Conservation (phyloP, 1,140 invertebrate species). For the Drosophila quadrilineata region DNA sequence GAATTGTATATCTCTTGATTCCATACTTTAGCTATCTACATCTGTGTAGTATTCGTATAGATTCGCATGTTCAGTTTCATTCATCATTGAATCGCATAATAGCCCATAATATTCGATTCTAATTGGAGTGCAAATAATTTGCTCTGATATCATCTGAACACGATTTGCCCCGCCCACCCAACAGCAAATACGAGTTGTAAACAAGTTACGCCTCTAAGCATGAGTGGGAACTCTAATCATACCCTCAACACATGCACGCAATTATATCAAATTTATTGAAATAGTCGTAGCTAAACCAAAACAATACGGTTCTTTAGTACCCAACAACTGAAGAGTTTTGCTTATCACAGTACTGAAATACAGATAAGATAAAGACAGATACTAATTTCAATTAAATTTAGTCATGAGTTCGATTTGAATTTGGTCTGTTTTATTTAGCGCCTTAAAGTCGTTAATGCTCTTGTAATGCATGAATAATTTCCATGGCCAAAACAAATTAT, state of each 20-base stretch:
- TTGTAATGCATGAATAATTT: neutral
- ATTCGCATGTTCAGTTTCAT: no score
- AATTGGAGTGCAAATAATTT: constrained; percentile 20
- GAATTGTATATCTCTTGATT: no score
- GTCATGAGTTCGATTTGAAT: no score
- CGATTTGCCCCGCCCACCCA: no score
- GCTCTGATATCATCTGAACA: constrained; percentile 1
- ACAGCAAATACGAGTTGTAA: constrained; percentile 12
- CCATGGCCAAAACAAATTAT: neutral
- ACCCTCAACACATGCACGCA: neutral
- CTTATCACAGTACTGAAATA: constrained; percentile 26
- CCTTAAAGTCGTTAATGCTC: neutral
- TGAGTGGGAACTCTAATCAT: neutral
- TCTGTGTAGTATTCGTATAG: no score
- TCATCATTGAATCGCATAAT: neutral
- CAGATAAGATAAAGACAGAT: constrained; percentile 1
- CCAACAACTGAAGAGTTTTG: neutral
- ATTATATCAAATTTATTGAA: constrained; percentile 1
- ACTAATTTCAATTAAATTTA: no score
- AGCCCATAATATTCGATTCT: no score
- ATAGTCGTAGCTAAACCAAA: constrained; percentile 36
- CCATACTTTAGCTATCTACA: no score
- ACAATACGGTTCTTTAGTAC: constrained; percentile 63
- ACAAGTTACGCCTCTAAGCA: neutral
- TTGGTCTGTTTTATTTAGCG: no score